phyloP scores from a whole-genome alignment of 2,113 vertebrate species.

The Nibea albiflora region DNA sequence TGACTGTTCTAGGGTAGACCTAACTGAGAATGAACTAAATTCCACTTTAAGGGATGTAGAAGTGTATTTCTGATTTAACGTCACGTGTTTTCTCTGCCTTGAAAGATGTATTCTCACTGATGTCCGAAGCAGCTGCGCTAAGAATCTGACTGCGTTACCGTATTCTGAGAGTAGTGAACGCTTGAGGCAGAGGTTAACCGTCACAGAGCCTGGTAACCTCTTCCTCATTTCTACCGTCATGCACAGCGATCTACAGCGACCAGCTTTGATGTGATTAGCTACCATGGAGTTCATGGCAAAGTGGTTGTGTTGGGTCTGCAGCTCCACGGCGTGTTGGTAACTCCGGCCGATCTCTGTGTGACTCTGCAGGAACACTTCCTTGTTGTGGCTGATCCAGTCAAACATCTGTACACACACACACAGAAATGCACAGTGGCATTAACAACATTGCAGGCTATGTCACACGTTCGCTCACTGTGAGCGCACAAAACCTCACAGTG shows the following conservation, averaged over 20 bases:
- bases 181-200: not conserved
- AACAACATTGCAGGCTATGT: not conserved
- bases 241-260: not conserved
- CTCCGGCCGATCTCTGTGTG: constrained; percentile 97
- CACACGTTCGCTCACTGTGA: not conserved
- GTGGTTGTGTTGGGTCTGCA: constrained; percentile 99
- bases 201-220: not conserved
- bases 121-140: not conserved
- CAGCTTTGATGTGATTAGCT: not conserved
- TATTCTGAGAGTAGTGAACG: not conserved
- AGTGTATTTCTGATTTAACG: not conserved
- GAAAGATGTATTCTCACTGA: not conserved
- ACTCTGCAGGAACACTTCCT: constrained; percentile 96
- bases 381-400: constrained; percentile 99
- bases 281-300: constrained; percentile 99
- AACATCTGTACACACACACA: constrained; percentile 89
- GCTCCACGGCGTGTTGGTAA: constrained; percentile 96
- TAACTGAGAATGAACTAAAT: not conserved
- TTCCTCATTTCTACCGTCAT: too few species aligned
- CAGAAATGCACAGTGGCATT: not conserved
- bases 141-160: not conserved
- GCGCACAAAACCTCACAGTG: too few species aligned
- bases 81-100: not conserved
- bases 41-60: not conserved
- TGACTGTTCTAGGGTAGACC: not conserved